Percentiles rank a stretch among this genome's conserved stretches.
Conservation (phyloP, 2,797 vertebrate species). For the Dicrostonyx torquatus region DNA sequence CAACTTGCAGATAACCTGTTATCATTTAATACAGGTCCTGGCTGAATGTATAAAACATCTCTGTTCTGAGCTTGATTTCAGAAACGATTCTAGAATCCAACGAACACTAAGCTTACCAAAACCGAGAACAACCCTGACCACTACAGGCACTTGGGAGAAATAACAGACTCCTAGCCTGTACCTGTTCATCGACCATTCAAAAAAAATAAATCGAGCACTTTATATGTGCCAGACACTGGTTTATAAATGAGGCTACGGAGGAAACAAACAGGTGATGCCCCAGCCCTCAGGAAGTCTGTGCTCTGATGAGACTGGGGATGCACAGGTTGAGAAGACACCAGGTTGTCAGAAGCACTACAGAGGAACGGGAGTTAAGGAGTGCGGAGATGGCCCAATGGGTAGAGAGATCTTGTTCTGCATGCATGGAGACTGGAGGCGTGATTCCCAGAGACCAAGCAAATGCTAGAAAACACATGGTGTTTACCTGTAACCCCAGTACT, state of each 20-base stretch:
- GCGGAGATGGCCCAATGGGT: background rate
- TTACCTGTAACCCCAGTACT: background rate
- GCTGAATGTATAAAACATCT: constrained; percentile 26
- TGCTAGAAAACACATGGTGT: background rate
- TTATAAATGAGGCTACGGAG: background rate
- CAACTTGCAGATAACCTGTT: constrained; percentile 35
- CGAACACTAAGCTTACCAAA: background rate
- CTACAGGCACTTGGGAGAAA: background rate
- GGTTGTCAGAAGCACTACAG: background rate
- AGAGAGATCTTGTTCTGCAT: background rate
- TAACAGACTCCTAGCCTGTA: background rate
- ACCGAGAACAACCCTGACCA: background rate
- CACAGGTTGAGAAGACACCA: background rate
- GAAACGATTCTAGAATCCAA: background rate
- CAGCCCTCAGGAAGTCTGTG: background rate
- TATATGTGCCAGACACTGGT: background rate
- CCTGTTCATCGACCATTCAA: background rate
- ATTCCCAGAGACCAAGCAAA: background rate
- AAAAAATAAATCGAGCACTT: background rate
- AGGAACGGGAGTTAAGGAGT: background rate
- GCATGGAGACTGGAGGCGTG: background rate
- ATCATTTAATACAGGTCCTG: background rate
- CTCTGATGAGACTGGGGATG: background rate
- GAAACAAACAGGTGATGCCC: background rate
- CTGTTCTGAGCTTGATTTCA: constrained; percentile 34